Base-by-base conservation (phyloP, 2,797 vertebrate genomes). In the Eulemur albifrons region DNA sequence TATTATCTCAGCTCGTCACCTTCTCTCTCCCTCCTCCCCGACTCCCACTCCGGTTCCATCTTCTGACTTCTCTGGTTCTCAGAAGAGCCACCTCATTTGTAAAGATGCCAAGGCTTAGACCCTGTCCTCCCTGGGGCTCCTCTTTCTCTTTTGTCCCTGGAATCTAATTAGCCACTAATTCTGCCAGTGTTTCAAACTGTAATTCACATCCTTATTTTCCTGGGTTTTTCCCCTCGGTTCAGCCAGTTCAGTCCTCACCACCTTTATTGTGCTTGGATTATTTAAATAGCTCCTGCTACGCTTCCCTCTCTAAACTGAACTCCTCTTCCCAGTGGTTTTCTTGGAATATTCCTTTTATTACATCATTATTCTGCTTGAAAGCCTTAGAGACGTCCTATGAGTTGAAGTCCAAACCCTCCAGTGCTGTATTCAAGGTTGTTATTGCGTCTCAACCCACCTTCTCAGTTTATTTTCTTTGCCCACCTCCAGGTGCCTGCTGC, bases 1-100 rank as follows among this genome's bases (percentile, higher is more conserved):
- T 15, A 4, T n/a, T 0, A 14, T 3, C 84, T 63, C 30, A 1
- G 8, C 3, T 9, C 0, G 0, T 3, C 32, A 1, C 5, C 76
- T 8, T 21, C 15, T 25, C 10, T 84, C 45, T 7, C 3, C 30
- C n/a, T 73, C 27, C 32, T n/a, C 57, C 63, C 15, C 1, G 4
- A 27, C 23, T 13, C 21, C 1, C 2, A 4, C 21, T 18, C 52
- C 5, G 40, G 69, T 35, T 32, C 20, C 18, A 1, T n/a, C 67
- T 38, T 40, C 52, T n/a, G 80, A 18, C 35, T n/a, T 57, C 93
- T 23, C 20, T 10, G 35, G 45, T 54, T 63, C 88, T 89, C 45
- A 32, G 61, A 38, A 75, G 50, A 69, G n/a, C 70, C 52, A 7
- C 59, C n/a, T 79, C 35, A 0, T 63, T 30, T 45, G 20, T 43